Evolutionary conservation across 2,797 vertebrate genomes (phyloP).

Genomic region (Sus cebifrons): DNA sequence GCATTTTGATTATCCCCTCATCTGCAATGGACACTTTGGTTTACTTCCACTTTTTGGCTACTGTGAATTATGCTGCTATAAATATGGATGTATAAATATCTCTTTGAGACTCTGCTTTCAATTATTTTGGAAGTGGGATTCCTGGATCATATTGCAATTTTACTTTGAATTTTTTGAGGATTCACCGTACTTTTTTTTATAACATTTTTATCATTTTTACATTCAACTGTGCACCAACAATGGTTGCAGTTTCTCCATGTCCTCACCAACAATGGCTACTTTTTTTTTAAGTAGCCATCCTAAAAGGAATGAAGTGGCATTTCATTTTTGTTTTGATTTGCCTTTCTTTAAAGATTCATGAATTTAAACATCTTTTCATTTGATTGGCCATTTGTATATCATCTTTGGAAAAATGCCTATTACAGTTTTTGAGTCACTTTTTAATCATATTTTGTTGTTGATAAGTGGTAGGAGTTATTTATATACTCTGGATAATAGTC

Average conservation of each 20-base stretch:
- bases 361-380: neutral
- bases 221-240: neutral
- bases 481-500: neutral
- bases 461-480: neutral
- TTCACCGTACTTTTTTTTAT: neutral
- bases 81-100: neutral
- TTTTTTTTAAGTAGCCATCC: neutral
- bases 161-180: neutral
- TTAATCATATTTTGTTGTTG: neutral
- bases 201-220: neutral
- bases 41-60: neutral
- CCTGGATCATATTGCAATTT: neutral
- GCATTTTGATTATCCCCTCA: neutral
- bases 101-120: neutral
- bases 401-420: neutral
- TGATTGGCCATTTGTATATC: neutral
- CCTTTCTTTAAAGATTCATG: neutral
- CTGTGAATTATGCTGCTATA: neutral
- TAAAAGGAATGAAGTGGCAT: neutral
- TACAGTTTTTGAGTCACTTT: neutral
- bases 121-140: neutral
- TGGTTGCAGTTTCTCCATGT: neutral
- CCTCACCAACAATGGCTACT: neutral
- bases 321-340: neutral
- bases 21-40: neutral